Conservation (phyloP, 2,113 vertebrate genomes). For the Gadus chalcogrammus region DNA sequence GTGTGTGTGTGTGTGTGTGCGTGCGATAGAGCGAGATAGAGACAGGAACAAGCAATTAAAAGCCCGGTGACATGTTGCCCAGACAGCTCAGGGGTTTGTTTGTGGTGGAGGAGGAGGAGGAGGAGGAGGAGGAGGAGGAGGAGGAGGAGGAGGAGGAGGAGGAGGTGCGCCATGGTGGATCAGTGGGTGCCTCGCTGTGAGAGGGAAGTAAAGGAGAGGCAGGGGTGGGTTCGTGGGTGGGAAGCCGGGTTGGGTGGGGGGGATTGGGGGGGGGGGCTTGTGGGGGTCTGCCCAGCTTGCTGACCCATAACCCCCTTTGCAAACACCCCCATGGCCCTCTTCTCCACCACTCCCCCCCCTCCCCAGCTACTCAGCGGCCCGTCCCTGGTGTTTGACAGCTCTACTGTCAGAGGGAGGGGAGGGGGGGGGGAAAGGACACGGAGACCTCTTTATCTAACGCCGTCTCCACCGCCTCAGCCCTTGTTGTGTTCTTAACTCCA, state of each 20-base stretch:
- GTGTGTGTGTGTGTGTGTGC: slow-evolving; percentile 12
- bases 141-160: too few species aligned
- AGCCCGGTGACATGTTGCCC: slow-evolving; percentile 67
- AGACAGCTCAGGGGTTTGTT: slow-evolving; percentile 70
- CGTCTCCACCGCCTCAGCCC: slow-evolving; percentile 19
- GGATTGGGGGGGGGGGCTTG: slow-evolving; percentile 19
- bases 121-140: slow-evolving; percentile 29
- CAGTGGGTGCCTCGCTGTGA: slow-evolving; percentile 45
- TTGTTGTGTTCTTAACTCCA: neutral
- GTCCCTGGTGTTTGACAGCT: slow-evolving; percentile 61
- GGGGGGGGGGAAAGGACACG: slow-evolving; percentile 30
- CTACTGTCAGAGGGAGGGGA: slow-evolving; percentile 56
- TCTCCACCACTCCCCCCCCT: slow-evolving; percentile 39
- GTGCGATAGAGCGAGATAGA: slow-evolving; percentile 27
- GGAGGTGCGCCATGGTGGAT: slow-evolving; percentile 54
- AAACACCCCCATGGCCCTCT: slow-evolving; percentile 60
- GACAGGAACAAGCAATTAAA: slow-evolving; percentile 71
- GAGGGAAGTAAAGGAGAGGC: neutral
- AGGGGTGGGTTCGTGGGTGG: neutral
- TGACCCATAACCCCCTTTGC: slow-evolving; percentile 70
- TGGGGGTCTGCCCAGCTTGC: slow-evolving; percentile 66
- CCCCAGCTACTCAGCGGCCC: neutral
- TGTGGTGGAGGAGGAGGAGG: slow-evolving; percentile 44
- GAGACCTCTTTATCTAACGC: slow-evolving; percentile 62
- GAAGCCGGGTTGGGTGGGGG: neutral